Percentiles rank a stretch among this genome's conserved stretches.
Evolutionary conservation across 1,140 invertebrate species (phyloP).

Genomic region (Apis cerana): DNA sequence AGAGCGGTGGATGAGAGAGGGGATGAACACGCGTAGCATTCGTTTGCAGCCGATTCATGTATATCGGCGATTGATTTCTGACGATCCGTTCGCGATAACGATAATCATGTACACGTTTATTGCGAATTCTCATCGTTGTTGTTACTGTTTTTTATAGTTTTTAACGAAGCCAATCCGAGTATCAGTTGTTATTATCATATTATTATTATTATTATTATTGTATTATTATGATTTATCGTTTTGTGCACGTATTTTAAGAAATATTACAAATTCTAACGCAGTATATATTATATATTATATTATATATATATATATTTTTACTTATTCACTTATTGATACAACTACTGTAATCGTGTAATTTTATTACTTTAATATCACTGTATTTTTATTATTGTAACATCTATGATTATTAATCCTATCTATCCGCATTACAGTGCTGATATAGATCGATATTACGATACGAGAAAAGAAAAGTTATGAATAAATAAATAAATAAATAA

Average conservation of each 20-base stretch:
- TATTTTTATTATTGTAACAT: constrained; percentile 27
- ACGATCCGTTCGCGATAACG: background rate
- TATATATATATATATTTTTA: constrained; percentile 16
- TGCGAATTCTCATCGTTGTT: constrained; percentile 19
- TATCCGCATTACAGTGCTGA: background rate
- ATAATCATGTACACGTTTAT: background rate
- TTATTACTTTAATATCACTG: constrained; percentile 22
- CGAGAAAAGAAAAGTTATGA: background rate
- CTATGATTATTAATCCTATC: constrained; percentile 5
- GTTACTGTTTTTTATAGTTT: constrained; percentile 50
- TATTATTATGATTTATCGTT: constrained; percentile 2
- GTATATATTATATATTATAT: too few species aligned
- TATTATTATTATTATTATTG: background rate
- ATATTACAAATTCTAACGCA: background rate
- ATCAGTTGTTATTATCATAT: constrained; percentile 34
- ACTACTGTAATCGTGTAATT: constrained; percentile 19
- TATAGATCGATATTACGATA: constrained; percentile 3
- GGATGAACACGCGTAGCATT: too few species aligned
- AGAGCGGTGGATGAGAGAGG: too few species aligned
- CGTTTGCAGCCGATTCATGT: too few species aligned
- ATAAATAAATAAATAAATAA: background rate
- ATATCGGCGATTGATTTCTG: background rate
- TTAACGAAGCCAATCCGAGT: constrained; percentile 39
- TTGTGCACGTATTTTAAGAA: background rate
- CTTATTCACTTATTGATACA: constrained; percentile 2